Base-by-base conservation (phyloP, 2,888 invertebrate genomes). In the Parnassius glacialis region DNA sequence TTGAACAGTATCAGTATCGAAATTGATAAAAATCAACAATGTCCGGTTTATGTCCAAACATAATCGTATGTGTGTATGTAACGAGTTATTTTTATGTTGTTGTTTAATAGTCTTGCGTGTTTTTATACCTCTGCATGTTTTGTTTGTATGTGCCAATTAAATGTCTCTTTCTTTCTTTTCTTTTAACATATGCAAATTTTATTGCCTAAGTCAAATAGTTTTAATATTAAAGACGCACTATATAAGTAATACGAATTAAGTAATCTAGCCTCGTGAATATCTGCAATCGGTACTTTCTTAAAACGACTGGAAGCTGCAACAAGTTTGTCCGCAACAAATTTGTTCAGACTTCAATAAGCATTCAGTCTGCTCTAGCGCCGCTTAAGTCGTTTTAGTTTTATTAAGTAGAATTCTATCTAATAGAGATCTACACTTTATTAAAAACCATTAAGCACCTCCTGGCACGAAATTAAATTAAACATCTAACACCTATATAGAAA, bases 381-480 rank as follows among this genome's bases (percentile, higher is more conserved):
- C 47, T 47, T 13, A n/a, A 9, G 12, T 13, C 5, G 48, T 34
- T 54, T 51, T 61, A 44, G n/a, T 56, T 61, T 61, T 56, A 56
- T 51, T 69, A 74, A 70, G 69, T 70, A 68, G 62, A 72, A 60
- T 68, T 71, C 74, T 78, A 78, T 73, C 73, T 75, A 77, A 66
- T 56, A 72, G 79, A 79, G 75, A 80, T 79, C 78, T 74, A 74
- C 68, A 43, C 34, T 57, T 63, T 60, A 67, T 69, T 69, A 59
- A 67, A 47, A 57, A 57, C 55, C 54, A 55, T 59, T 59, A 64
- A 62, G 62, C 64, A 61, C 61, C 55, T 45, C 55, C 41, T 41
- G 61, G 52, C 48, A 60, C 57, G 20, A 57, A 52, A 42, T 52
- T 3, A 44, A 41, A 52, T 45, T 47, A 57, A 20, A 45, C n/a